phyloP scores from a whole-genome alignment of 2,113 vertebrate genomes.

The Falco punctatus region DNA sequence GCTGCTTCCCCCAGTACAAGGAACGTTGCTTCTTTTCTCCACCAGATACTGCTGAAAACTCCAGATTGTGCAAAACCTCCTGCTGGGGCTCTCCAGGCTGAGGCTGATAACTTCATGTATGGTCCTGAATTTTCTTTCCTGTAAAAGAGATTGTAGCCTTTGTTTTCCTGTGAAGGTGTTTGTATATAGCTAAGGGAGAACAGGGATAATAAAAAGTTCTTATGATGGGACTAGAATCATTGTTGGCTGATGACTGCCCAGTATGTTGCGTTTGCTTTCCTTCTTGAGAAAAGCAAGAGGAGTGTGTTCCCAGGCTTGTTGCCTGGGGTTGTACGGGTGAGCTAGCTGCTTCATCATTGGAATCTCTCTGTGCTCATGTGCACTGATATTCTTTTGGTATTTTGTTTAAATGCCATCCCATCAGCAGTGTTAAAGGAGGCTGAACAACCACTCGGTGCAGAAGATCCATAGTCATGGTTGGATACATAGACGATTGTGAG shows the following conservation, averaged over 20 bases:
- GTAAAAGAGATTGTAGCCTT: not conserved
- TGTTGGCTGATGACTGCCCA: not conserved
- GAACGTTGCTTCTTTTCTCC: not conserved
- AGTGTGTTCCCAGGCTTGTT: not conserved
- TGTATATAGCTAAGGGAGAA: not conserved
- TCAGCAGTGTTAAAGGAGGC: slow-evolving; percentile 43
- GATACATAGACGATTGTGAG: not conserved
- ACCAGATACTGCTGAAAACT: not conserved
- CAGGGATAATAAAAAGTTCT: not conserved
- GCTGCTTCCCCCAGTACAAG: not conserved
- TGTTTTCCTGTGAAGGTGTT: not conserved
- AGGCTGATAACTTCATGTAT: not conserved
- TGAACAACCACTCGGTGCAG: slow-evolving; percentile 17
- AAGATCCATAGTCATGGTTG: slow-evolving; percentile 34
- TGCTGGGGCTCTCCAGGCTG: not conserved
- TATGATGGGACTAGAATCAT: not conserved
- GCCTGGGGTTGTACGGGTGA: not conserved
- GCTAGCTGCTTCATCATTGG: not conserved
- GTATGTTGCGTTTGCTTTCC: not conserved
- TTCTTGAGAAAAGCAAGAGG: not conserved
- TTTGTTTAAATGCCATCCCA: slow-evolving; percentile 52
- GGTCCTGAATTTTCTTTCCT: not conserved
- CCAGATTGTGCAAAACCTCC: not conserved
- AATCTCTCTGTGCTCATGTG: not conserved
- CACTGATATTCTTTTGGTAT: not conserved